Evolutionary conservation across 2,888 invertebrate genomes (phyloP).

Genomic region (Portevinia maculata): DNA sequence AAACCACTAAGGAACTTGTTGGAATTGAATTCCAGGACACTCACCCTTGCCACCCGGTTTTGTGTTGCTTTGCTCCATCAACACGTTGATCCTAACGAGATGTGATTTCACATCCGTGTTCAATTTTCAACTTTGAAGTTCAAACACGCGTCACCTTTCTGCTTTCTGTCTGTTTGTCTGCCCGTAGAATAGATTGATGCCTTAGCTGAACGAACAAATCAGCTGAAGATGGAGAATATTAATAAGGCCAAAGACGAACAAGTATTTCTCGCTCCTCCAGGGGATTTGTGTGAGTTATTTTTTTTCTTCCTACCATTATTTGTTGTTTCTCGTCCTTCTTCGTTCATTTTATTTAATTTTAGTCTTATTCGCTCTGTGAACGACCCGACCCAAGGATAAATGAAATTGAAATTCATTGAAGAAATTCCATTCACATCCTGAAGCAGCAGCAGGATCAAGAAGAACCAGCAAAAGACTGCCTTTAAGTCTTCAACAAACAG

Average conservation of each 20-base stretch:
- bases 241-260: constrained; percentile 60
- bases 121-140: constrained; percentile 69
- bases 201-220: constrained; percentile 43
- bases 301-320: constrained; percentile 29
- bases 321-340: constrained; percentile 29
- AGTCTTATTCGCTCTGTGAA: constrained; percentile 57
- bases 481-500: constrained; percentile 56
- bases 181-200: constrained; percentile 50
- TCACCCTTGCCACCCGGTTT: background rate
- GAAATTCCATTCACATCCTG: constrained; percentile 71
- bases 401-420: constrained; percentile 74
- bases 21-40: constrained; percentile 62
- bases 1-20: constrained; percentile 62
- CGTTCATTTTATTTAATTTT: constrained; percentile 66
- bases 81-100: constrained; percentile 75
- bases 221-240: constrained; percentile 39
- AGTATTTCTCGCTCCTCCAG: constrained; percentile 45
- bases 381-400: constrained; percentile 72
- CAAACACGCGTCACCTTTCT: constrained; percentile 71
- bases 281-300: constrained; percentile 30
- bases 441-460: constrained; percentile 52
- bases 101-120: constrained; percentile 74
- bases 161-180: background rate
- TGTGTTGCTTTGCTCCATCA: constrained; percentile 36
- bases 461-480: constrained; percentile 15